Base-by-base conservation (phyloP, 2,888 invertebrate species). In the Nymphalis c-album region DNA sequence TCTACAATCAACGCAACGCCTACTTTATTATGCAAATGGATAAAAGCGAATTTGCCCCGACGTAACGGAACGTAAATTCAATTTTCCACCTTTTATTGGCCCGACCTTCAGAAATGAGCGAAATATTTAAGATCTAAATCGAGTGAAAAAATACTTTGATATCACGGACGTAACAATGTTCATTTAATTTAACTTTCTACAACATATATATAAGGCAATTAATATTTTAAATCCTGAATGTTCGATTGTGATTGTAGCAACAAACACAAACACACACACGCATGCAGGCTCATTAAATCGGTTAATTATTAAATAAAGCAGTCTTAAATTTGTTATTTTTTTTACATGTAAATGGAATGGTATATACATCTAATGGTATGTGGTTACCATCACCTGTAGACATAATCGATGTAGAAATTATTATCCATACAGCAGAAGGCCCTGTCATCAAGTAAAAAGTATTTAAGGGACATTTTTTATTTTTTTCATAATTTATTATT, bases 71-170 rank as follows among this genome's bases (percentile, higher is more conserved):
- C 70, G 78, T 78, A 79, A 79, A 83, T 82, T 83, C 80, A 80
- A 83, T 83, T 80, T 79, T 76, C 78, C 73, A 75, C 72, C 76
- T 69, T 69, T 69, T 76, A 79, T 81, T 80, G 78, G 75, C 74
- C 22, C 76, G 80, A 76, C 77, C 80, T 78, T 76, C 67, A 63
- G 63, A 76, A 73, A 76, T 77, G 77, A 77, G 75, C 75, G 75
- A 77, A 78, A 78, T 77, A 74, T 78, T 78, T 74, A 74, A 80
- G 73, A 69, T 67, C 64, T 68, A 74, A 85, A 84, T 84, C 78
- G 79, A 78, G 80, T 81, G 82, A 82, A 84, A 85, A 83, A 80
- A 82, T 70, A 67, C 64, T 68, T 64, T 60, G 72, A 72, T 72
- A 68, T 70, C 70, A 58, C 51, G 55, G 57, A 35, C 3, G 40